These are phyloP conservation scores for Mactra quadrangularis DNA, from an alignment of 1,140 invertebrate species.

Conservation along the genomic window DNA sequence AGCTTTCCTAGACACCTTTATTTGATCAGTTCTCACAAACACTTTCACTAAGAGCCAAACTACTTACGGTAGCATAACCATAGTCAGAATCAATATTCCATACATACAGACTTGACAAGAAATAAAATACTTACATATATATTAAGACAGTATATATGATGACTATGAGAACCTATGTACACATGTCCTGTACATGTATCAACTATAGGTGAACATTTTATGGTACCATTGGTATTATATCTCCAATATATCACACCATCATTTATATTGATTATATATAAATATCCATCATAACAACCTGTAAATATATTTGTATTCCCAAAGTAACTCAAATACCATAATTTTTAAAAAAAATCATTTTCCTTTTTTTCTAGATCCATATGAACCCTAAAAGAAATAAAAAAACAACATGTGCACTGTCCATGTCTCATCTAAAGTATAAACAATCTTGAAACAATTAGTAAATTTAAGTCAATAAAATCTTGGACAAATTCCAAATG, in stretches of 20 bases:
- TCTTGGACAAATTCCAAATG: background rate
- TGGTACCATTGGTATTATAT: constrained; percentile 86
- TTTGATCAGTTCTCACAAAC: too few species aligned
- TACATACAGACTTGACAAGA: too few species aligned
- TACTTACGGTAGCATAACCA: too few species aligned
- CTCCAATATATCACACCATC: constrained; percentile 87
- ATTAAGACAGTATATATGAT: constrained; percentile 87
- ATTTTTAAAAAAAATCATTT: background rate
- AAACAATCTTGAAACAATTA: background rate
- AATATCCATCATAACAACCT: constrained; percentile 88
- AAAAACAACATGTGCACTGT: background rate
- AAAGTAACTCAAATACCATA: background rate
- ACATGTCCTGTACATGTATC: constrained; percentile 82
- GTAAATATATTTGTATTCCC: constrained; percentile 67
- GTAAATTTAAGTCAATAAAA: background rate
- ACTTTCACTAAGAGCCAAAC: too few species aligned
- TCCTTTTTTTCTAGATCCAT: background rate
- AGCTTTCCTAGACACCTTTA: too few species aligned
- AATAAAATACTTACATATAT: constrained; percentile 83
- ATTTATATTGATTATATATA: constrained; percentile 87
- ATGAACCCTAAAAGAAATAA: background rate
- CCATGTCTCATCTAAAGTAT: background rate
- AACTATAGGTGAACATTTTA: constrained; percentile 88
- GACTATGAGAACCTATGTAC: constrained; percentile 89
- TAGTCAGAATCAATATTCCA: too few species aligned